These are phyloP conservation scores for Herpetotheres cachinnans DNA, from an alignment of 2,113 vertebrate species.

Conservation along the genomic window DNA sequence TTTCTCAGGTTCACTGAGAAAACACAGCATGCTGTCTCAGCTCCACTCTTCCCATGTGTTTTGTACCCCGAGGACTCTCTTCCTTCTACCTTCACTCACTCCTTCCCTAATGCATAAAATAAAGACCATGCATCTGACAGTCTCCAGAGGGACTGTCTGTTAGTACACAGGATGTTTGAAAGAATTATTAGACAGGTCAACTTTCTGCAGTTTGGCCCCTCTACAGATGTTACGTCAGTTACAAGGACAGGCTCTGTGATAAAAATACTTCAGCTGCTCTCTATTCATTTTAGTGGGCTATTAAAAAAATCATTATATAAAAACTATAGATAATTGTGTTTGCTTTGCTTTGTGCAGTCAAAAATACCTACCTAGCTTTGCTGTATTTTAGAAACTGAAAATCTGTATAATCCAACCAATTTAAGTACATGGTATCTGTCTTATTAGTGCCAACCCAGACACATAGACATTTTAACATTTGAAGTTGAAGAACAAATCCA, in stretches of 20 bases:
- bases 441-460: neutral
- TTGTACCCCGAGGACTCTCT: neutral
- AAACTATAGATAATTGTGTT: neutral
- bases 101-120: neutral
- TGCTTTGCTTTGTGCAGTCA: neutral
- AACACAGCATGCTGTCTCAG: rapidly evolving
- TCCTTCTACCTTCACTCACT: neutral
- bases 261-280: neutral
- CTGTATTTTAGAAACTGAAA: neutral
- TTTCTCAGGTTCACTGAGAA: neutral
- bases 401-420: neutral
- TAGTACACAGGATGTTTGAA: neutral
- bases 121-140: neutral
- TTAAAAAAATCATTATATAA: neutral
- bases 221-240: neutral
- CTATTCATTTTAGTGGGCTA: neutral
- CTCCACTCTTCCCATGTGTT: neutral
- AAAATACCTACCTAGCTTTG: neutral
- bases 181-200: neutral
- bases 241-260: neutral
- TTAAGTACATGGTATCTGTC: neutral
- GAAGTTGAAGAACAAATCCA: neutral
- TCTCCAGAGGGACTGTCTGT: neutral
- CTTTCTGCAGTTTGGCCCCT: neutral
- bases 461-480: neutral